Conservation (phyloP, 2,113 vertebrate species). For the Chloebia gouldiae region DNA sequence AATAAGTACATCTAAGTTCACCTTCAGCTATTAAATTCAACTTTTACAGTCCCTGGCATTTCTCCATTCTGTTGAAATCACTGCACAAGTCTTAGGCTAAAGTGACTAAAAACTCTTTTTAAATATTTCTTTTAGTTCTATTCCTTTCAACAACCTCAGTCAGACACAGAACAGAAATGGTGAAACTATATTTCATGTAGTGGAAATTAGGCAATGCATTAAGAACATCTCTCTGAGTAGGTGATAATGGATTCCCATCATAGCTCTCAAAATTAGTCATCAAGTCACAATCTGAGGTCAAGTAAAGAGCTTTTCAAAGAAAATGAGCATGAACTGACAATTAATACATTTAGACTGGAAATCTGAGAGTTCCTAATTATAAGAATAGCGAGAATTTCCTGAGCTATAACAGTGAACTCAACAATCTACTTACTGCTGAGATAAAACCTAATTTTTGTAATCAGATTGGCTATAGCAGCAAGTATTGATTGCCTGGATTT, state of each 20-base stretch:
- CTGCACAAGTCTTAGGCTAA: not conserved
- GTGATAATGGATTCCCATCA: constrained; percentile 24
- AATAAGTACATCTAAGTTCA: not conserved
- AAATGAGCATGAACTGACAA: constrained; percentile 11
- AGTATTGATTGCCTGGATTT: not conserved
- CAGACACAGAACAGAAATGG: not conserved
- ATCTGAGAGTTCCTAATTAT: not conserved
- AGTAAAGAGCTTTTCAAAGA: constrained; percentile 27
- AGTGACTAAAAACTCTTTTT: not conserved
- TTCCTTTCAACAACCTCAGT: not conserved
- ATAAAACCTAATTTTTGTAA: not conserved
- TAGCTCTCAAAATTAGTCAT: constrained; percentile 33
- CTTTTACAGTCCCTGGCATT: not conserved
- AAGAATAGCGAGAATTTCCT: not conserved
- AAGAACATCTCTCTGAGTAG: not conserved
- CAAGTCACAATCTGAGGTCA: constrained; percentile 5
- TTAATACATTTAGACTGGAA: constrained; percentile 25
- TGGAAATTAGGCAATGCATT: not conserved
- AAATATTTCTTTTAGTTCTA: not conserved
- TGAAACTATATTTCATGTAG: not conserved
- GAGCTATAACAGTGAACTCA: not conserved
- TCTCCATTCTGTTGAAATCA: not conserved
- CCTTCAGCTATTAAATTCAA: not conserved
- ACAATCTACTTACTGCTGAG: not conserved
- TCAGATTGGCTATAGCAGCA: not conserved